Evolutionary conservation across 2,113 vertebrate genomes (phyloP), one percentile per base, ranked within the genome.

Genomic region (Hippoglossus stenolepis): DNA sequence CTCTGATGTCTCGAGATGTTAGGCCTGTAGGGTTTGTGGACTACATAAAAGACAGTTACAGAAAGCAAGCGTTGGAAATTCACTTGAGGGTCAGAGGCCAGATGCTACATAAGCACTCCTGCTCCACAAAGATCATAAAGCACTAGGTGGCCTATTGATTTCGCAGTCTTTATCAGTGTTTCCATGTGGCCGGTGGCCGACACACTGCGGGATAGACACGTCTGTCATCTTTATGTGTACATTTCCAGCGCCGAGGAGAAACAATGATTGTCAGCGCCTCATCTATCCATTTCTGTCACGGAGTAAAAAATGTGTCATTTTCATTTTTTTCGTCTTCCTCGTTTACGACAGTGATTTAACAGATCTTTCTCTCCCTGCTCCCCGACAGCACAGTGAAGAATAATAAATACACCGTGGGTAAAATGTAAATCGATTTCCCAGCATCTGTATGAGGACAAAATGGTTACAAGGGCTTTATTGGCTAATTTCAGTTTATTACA

Each of bases 91-190:
- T 92, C 90, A 85, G 64, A 87, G 85, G 88, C 78, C 89, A 89
- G 65, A 51, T 90, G 85, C 92, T 85, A 85, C 84, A 84, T 91
- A 93, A 92, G 88, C 90, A 86, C 69, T 92, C 68, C 78, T 87
- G 85, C 80, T 65, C 74, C 65, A 65, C 61, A 80, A 73, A 82
- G 82, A 88, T 91, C 92, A 92, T 92, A 93, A 94, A 93, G 71
- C 88, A 89, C 65, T 3, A 75, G 74, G 77, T 64, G 75, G 73
- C 72, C 71, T 93, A 93, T 93, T 85, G 89, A 93, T 90, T 88
- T 87, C 71, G 60, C 38, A 47, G 71, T 86, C 81, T 85, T 86
- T 89, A 83, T 92, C 87, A 71, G 85, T 84, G 89, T 77, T 87
- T 90, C 82, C 80, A 77, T 82, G 86, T 80, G 84, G 88, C 90